Evolutionary conservation across 2,113 vertebrate species (phyloP).

Genomic region (Macroglossus sobrinus): DNA sequence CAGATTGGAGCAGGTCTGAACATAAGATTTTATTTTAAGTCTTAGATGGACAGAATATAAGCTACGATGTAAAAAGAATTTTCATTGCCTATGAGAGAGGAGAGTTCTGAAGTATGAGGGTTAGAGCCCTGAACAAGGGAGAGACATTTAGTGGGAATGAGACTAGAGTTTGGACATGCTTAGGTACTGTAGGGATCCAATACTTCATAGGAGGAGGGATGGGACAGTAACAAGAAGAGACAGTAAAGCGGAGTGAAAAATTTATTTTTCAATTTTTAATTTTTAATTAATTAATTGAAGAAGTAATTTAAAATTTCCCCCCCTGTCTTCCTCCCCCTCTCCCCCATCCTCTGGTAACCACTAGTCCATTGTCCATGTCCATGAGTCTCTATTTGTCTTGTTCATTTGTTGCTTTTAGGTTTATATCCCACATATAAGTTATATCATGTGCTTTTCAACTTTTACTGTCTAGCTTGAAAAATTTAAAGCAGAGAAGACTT

Average conservation of each 20-base stretch:
- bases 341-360: too few relatives aligned
- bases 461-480: background rate
- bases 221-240: background rate
- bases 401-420: too few relatives aligned
- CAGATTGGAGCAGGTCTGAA: background rate
- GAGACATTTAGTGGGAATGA: background rate
- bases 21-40: background rate
- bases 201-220: background rate
- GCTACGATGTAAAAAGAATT: background rate
- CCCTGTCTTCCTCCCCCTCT: too few relatives aligned
- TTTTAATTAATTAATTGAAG: too few relatives aligned
- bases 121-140: background rate
- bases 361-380: too few relatives aligned
- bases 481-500: background rate
- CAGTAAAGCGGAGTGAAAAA: background rate
- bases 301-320: too few relatives aligned
- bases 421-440: too few relatives aligned
- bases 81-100: background rate
- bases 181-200: background rate
- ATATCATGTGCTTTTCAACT: too few relatives aligned
- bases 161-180: background rate
- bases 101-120: background rate
- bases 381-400: too few relatives aligned
- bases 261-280: background rate
- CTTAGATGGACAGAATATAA: background rate